Percentiles rank a stretch among this genome's conserved stretches.
phyloP scores from a whole-genome alignment of 1,140 invertebrate species.

The Metaphire vulgaris region DNA sequence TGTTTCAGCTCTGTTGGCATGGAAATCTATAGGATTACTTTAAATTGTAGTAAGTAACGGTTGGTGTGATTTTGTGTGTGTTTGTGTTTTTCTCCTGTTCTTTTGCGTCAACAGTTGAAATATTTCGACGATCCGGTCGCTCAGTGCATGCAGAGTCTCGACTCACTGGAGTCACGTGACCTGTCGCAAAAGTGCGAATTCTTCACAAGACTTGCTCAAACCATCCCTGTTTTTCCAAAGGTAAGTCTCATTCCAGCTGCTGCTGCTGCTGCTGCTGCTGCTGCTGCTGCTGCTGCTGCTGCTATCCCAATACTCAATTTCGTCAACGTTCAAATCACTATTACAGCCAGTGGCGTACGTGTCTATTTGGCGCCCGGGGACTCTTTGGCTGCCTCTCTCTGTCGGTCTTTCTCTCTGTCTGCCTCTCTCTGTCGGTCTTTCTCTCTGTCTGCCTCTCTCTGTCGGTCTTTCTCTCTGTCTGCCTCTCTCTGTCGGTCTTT shows the following conservation, averaged over 20 bases:
- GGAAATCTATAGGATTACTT: too few relatives aligned
- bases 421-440: background rate
- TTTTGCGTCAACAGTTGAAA: slow-evolving; percentile 54
- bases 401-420: background rate
- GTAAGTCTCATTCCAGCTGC: slow-evolving; percentile 54
- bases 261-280: background rate
- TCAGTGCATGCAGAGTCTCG: slow-evolving; percentile 80
- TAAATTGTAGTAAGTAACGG: too few relatives aligned
- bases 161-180: slow-evolving; percentile 78
- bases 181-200: slow-evolving; percentile 79
- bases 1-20: too few relatives aligned
- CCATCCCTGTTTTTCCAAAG: slow-evolving; percentile 78
- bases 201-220: slow-evolving; percentile 76
- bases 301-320: background rate
- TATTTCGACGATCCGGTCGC: slow-evolving; percentile 74
- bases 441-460: too few relatives aligned
- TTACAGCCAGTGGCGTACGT: background rate
- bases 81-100: too few relatives aligned
- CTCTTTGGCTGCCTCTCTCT: background rate
- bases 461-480: too few relatives aligned
- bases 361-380: background rate
- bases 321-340: background rate
- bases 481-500: too few relatives aligned
- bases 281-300: background rate
- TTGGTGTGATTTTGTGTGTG: too few relatives aligned